phyloP scores from a whole-genome alignment of 2,113 vertebrate genomes.

The Sterna hirundo region DNA sequence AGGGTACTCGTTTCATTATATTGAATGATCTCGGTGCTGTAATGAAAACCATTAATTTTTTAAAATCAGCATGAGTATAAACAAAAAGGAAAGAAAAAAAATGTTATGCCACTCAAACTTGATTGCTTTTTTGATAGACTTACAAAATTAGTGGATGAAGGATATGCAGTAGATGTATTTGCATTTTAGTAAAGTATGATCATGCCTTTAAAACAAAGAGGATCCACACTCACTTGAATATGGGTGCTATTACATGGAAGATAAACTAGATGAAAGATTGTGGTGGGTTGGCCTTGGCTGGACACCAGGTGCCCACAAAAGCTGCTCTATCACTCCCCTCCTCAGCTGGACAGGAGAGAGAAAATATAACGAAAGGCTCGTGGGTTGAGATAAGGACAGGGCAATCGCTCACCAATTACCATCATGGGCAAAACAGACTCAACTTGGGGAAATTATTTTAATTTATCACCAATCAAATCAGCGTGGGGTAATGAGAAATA shows the following conservation, averaged over 20 bases:
- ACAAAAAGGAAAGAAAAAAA: slow-evolving; percentile 27
- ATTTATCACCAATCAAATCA: not conserved
- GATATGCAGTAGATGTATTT: not conserved
- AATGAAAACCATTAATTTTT: slow-evolving; percentile 55
- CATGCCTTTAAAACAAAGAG: slow-evolving; percentile 10
- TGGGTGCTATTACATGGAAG: not conserved
- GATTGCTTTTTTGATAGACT: slow-evolving; percentile 53
- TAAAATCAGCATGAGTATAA: not conserved
- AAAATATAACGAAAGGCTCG: not conserved
- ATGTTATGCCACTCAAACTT: slow-evolving; percentile 15
- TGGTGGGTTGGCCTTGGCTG: not conserved
- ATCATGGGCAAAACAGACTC: not conserved
- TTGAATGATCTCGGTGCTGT: not conserved
- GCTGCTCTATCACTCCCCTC: not conserved
- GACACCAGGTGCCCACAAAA: not conserved
- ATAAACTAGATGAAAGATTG: not conserved
- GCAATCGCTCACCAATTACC: not conserved
- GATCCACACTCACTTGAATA: not conserved
- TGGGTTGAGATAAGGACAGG: not conserved
- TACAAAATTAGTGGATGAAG: slow-evolving; percentile 36
- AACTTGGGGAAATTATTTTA: not conserved
- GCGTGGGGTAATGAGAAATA: not conserved
- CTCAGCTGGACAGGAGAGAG: not conserved
- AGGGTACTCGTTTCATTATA: not conserved
- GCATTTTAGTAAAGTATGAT: slow-evolving; percentile 17